Evolutionary conservation across 2,888 invertebrate species (phyloP).

Genomic region (Girardia tigrina): DNA sequence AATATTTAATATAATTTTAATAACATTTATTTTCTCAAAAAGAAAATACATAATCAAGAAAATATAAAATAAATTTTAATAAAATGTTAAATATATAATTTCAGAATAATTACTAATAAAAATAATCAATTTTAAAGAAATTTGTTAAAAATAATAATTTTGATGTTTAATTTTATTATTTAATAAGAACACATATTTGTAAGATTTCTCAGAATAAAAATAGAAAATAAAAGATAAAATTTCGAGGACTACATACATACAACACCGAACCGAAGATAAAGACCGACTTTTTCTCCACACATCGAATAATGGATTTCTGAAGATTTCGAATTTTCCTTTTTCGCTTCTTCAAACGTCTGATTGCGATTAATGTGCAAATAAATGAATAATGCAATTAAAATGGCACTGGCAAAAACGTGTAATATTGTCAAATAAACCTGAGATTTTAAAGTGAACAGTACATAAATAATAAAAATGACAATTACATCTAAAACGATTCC

Average conservation of each 20-base stretch:
- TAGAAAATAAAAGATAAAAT: too few species aligned
- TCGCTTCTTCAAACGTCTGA: not conserved
- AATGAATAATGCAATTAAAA: not conserved
- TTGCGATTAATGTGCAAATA: not conserved
- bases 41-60: too few species aligned
- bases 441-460: not conserved
- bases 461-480: not conserved
- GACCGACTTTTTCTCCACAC: slow-evolving; percentile 8
- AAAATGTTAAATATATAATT: too few species aligned
- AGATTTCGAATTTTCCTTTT: not conserved
- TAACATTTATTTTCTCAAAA: too few species aligned
- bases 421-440: not conserved
- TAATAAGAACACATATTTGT: too few species aligned
- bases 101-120: too few species aligned
- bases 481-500: not conserved
- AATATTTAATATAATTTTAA: too few species aligned
- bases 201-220: too few species aligned
- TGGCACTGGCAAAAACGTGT: not conserved
- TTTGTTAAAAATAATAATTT: too few species aligned
- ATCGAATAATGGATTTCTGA: not conserved
- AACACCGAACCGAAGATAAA: slow-evolving; percentile 11
- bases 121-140: too few species aligned
- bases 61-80: too few species aligned
- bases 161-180: too few species aligned
- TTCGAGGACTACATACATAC: slow-evolving; percentile 7